Evolutionary conservation across 2,888 invertebrate genomes (phyloP).

Genomic region (Camponotus fellah): DNA sequence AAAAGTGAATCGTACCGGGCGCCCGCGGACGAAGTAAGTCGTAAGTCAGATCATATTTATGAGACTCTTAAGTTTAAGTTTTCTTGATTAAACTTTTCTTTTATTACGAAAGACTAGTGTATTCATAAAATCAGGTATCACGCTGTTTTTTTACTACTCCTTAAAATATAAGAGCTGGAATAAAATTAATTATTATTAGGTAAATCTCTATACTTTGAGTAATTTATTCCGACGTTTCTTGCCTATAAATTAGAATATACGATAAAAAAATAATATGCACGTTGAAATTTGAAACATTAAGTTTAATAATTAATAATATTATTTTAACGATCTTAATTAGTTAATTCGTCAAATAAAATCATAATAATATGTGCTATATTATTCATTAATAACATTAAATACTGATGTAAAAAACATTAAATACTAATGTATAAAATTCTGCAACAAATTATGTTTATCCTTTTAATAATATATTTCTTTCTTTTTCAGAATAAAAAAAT

Average conservation of each 20-base stretch:
- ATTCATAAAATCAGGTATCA: slow-evolving; percentile 28
- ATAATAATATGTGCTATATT: not conserved
- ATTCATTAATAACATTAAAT: not conserved
- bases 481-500: not conserved
- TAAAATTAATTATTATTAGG: not conserved
- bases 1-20: slow-evolving; percentile 46
- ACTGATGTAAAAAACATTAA: not conserved
- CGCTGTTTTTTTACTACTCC: not conserved
- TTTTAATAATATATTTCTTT: not conserved
- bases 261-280: not conserved
- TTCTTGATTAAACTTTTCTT: slow-evolving; percentile 34
- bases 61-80: slow-evolving; percentile 39
- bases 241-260: not conserved
- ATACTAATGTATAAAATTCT: not conserved
- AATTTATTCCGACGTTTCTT: not conserved
- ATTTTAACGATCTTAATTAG: not conserved
- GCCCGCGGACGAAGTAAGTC: not conserved
- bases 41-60: slow-evolving; percentile 52
- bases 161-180: not conserved
- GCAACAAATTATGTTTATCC: not conserved
- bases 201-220: not conserved
- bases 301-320: not conserved
- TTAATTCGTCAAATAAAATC: not conserved
- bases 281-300: not conserved
- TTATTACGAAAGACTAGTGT: slow-evolving; percentile 1